These are phyloP conservation scores for Anableps anableps DNA, from an alignment of 2,797 vertebrate genomes.

Conservation along the genomic window DNA sequence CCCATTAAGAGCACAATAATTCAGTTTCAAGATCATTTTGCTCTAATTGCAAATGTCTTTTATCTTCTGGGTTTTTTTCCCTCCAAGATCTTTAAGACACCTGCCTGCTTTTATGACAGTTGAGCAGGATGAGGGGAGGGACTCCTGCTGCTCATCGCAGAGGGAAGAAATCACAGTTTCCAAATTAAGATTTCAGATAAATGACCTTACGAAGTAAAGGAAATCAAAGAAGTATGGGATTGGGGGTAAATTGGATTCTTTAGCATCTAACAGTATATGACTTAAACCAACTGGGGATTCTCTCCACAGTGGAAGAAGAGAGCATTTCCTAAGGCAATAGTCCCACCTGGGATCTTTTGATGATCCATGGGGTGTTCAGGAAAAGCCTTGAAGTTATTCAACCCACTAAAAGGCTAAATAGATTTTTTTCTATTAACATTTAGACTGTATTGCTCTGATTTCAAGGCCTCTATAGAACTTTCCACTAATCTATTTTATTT, in stretches of 20 bases:
- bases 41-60: constrained; percentile 76
- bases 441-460: constrained; percentile 79
- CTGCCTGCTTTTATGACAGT: constrained; percentile 72
- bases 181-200: constrained; percentile 85
- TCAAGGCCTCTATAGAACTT: constrained; percentile 70
- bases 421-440: constrained; percentile 88
- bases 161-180: constrained; percentile 79
- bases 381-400: constrained; percentile 89
- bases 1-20: constrained; percentile 76
- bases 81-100: constrained; percentile 67
- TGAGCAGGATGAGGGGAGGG: constrained; percentile 21
- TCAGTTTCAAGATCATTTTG: constrained; percentile 68
- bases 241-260: constrained; percentile 81
- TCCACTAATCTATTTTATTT: constrained; percentile 76
- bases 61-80: constrained; percentile 57
- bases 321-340: constrained; percentile 83
- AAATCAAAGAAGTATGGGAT: constrained; percentile 84
- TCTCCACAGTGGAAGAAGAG: constrained; percentile 77
- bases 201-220: constrained; percentile 83
- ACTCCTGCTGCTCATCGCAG: constrained; percentile 70
- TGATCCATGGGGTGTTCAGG: constrained; percentile 79
- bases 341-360: constrained; percentile 78
- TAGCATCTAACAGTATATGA: constrained; percentile 84
- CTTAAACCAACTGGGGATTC: constrained; percentile 84
- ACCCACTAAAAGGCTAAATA: constrained; percentile 86